Conservation (phyloP, 2,888 invertebrate genomes). For the Agonopterix arenella region DNA sequence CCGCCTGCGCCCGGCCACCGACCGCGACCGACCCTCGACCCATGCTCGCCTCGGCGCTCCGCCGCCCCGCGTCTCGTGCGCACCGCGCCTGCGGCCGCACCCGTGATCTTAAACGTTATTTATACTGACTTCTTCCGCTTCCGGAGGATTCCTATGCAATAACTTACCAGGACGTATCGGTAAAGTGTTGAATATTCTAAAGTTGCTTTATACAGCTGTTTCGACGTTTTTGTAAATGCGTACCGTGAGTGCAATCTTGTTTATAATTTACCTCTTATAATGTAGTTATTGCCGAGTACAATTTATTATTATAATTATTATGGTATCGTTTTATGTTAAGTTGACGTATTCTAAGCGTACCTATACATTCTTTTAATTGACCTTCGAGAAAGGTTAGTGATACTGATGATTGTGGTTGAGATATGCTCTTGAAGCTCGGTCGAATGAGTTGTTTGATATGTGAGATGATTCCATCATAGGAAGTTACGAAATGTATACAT, state of each 20-base stretch:
- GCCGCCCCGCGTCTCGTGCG: no score
- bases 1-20: conserved; percentile 21
- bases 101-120: conserved; percentile 47
- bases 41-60: conserved; percentile 13
- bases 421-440: conserved; percentile 51
- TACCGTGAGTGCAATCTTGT: conserved; percentile 55
- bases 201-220: conserved; percentile 47
- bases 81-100: no score
- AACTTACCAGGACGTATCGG: conserved; percentile 46
- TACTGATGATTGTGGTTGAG: conserved; percentile 65
- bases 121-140: conserved; percentile 49
- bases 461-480: conserved; percentile 49
- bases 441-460: conserved; percentile 49
- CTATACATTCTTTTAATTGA: conserved; percentile 76
- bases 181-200: conserved; percentile 70
- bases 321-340: conserved; percentile 61
- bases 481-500: conserved; percentile 43
- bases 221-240: conserved; percentile 41
- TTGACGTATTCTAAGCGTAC: conserved; percentile 69
- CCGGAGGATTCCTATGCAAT: conserved; percentile 50
- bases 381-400: conserved; percentile 76
- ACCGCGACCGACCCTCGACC: conserved; percentile 22
- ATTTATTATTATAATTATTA: conserved; percentile 54
- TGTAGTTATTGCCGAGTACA: conserved; percentile 64
- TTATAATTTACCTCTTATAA: conserved; percentile 40